Evolutionary conservation across 1,140 invertebrate species (phyloP).

Genomic region (Drosophila biarmipes): DNA sequence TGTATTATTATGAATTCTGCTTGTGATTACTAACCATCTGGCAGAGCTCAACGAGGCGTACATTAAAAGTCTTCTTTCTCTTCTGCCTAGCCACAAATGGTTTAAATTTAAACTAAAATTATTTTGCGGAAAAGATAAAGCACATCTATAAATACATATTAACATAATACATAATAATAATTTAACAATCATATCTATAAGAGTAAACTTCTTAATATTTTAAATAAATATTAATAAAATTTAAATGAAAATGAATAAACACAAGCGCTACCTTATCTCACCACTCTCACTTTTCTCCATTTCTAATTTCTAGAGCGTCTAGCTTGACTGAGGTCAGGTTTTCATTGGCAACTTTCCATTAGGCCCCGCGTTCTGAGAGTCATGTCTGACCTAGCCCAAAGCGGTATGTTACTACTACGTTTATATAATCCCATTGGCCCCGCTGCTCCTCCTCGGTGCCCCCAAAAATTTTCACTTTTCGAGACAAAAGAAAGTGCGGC

Average conservation of each 20-base stretch:
- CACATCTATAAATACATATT: too few species aligned
- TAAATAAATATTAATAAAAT: not conserved
- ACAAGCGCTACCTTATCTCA: not conserved
- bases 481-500: slow-evolving; percentile 38
- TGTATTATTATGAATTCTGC: slow-evolving; percentile 1
- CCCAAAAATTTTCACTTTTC: slow-evolving; percentile 43
- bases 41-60: slow-evolving; percentile 15
- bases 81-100: not conserved
- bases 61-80: not conserved
- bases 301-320: not conserved
- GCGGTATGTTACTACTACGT: not conserved
- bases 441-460: not conserved
- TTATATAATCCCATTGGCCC: slow-evolving; percentile 35
- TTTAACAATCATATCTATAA: too few species aligned
- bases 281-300: slow-evolving; percentile 1
- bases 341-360: slow-evolving; percentile 45
- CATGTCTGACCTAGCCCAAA: slow-evolving; percentile 29
- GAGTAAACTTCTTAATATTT: too few species aligned
- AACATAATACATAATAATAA: too few species aligned
- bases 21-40: slow-evolving; percentile 7
- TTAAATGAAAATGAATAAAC: too few species aligned
- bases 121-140: not conserved
- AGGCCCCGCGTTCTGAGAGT: slow-evolving; percentile 1
- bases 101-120: not conserved
- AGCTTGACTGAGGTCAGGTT: slow-evolving; percentile 30